Conservation (phyloP, 2,797 vertebrate genomes). For the Bradypodion pumilum region DNA sequence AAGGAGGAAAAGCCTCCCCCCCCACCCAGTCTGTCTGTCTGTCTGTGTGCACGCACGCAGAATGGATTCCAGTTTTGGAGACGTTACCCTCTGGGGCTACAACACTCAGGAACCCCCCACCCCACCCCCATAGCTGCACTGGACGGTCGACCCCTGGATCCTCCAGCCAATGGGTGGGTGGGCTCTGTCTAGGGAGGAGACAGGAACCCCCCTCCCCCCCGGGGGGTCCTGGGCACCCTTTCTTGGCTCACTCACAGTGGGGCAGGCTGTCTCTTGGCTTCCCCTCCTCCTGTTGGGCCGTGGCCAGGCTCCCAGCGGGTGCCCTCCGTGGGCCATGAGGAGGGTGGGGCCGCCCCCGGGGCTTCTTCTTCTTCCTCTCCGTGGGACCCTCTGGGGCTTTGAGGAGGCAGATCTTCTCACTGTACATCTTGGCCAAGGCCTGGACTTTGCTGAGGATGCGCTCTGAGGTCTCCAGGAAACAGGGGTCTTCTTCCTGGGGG, state of each 20-base stretch:
- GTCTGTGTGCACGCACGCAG: too few species aligned
- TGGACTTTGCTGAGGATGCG: conserved; percentile 89
- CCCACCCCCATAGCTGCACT: too few species aligned
- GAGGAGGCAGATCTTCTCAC: conserved; percentile 81
- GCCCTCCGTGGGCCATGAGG: conserved; percentile 36
- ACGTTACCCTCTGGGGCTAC: too few species aligned
- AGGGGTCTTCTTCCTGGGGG: conserved; percentile 26
- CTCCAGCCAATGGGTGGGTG: too few species aligned
- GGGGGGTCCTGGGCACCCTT: too few species aligned
- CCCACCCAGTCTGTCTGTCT: too few species aligned
- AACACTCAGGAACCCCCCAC: too few species aligned
- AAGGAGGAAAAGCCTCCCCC: too few species aligned
- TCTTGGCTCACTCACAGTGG: conserved; percentile 7
- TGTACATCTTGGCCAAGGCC: conserved; percentile 87
- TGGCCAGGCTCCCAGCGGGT: conserved; percentile 19
- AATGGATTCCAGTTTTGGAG: too few species aligned
- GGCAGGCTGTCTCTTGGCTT: conserved; percentile 4
- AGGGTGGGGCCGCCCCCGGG: neutral
- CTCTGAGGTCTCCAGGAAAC: conserved; percentile 80
- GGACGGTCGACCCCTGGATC: too few species aligned
- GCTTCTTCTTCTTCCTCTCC: conserved; percentile 26
- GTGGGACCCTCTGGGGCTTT: conserved; percentile 73
- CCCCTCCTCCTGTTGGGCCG: conserved; percentile 17
- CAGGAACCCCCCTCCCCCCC: too few species aligned
- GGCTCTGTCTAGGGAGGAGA: too few species aligned